Conservation (phyloP, 2,113 vertebrate species). For the Dryoscopus gambensis region DNA sequence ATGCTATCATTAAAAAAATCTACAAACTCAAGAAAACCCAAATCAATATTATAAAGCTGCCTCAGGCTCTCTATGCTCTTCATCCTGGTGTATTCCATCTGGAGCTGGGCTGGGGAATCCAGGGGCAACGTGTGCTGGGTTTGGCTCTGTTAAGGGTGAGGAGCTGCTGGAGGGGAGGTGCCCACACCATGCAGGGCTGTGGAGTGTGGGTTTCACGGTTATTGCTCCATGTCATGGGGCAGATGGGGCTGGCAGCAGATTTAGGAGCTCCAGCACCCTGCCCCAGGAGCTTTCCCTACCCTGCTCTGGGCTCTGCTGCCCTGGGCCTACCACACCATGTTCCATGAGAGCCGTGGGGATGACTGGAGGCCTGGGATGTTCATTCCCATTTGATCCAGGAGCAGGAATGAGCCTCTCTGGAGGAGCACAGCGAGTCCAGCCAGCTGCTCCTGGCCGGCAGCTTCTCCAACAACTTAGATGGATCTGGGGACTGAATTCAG, state of each 20-base stretch:
- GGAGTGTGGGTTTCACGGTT: not conserved
- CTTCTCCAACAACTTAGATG: not conserved
- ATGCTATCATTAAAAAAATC: not conserved
- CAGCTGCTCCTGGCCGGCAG: not conserved
- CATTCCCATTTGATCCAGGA: accelerated
- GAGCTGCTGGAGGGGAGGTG: not conserved
- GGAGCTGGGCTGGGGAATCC: not conserved
- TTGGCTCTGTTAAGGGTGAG: not conserved
- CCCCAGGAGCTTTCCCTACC: not conserved
- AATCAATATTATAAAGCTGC: not conserved
- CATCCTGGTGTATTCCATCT: accelerated
- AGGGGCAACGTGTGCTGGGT: accelerated
- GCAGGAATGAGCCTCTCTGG: not conserved
- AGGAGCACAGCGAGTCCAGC: accelerated
- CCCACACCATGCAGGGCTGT: not conserved
- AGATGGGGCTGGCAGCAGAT: not conserved
- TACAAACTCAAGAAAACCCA: not conserved
- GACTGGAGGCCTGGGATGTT: not conserved
- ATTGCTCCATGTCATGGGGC: accelerated
- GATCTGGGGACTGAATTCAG: accelerated
- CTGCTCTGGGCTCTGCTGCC: not conserved
- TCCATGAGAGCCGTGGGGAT: accelerated
- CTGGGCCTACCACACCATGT: accelerated
- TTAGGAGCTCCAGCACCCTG: too few relatives aligned
- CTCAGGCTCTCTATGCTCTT: not conserved